These are phyloP conservation scores for Lithobates sylvaticus DNA, from an alignment of 2,797 vertebrate species.

Conservation along the genomic window DNA sequence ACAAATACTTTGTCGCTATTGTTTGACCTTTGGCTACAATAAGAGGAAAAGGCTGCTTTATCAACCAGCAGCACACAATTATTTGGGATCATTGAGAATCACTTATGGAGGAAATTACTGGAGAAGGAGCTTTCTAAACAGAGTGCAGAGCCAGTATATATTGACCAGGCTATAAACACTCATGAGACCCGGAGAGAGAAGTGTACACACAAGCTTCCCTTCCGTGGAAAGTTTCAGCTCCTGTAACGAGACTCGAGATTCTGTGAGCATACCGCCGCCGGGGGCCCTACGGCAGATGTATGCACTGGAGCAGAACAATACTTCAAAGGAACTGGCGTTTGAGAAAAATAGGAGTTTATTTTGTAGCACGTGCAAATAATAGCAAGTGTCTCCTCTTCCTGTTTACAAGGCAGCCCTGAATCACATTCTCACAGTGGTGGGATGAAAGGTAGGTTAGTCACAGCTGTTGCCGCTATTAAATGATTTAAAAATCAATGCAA, in stretches of 20 bases:
- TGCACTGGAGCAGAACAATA: conserved; percentile 44
- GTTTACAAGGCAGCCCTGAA: conserved; percentile 38
- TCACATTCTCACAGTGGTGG: conserved; percentile 22
- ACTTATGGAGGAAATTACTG: conserved; percentile 3
- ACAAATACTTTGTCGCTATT: conserved; percentile 36
- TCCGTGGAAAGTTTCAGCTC: not conserved
- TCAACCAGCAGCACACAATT: not conserved
- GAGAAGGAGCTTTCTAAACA: not conserved
- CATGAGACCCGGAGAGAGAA: not conserved
- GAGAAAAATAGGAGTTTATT: conserved; percentile 43
- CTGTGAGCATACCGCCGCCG: no score
- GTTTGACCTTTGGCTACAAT: conserved; percentile 47
- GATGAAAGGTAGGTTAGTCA: conserved; percentile 6
- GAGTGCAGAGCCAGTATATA: not conserved
- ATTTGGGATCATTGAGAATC: not conserved
- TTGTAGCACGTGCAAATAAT: conserved; percentile 41
- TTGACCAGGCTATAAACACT: not conserved
- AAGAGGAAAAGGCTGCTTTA: conserved; percentile 39
- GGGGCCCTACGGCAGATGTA: conserved; percentile 32
- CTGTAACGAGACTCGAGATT: not conserved
- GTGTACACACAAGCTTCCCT: not conserved
- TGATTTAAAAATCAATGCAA: not conserved
- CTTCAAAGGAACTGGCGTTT: conserved; percentile 48
- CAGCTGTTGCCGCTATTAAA: conserved; percentile 9
- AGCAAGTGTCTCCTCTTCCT: conserved; percentile 53